Conservation (phyloP, 2,113 vertebrate species). For the Felis chaus region DNA sequence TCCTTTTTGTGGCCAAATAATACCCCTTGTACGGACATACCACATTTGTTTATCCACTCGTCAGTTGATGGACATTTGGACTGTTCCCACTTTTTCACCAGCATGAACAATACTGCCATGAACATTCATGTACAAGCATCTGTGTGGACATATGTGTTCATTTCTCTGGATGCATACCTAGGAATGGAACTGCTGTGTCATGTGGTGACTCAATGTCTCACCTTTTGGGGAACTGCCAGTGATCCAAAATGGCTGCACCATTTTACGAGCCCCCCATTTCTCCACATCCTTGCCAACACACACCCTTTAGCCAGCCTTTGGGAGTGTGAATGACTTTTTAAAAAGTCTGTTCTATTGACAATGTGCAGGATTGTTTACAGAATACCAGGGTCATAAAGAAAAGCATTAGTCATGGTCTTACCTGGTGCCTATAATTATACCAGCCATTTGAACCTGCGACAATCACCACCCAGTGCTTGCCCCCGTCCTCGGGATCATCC, state of each 20-base stretch:
- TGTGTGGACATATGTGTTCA: background rate
- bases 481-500: slow-evolving; percentile 83
- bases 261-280: background rate
- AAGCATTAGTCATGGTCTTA: background rate
- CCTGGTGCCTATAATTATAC: slow-evolving; percentile 99
- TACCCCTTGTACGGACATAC: fast-evolving
- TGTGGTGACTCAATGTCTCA: fast-evolving
- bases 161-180: background rate
- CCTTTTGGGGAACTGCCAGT: background rate
- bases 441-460: slow-evolving; percentile 95
- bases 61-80: background rate
- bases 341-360: background rate
- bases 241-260: background rate
- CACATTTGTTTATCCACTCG: no score
- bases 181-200: background rate
- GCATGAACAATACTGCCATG: background rate
- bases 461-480: slow-evolving; percentile 97
- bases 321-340: background rate
- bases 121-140: background rate
- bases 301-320: background rate
- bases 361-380: background rate
- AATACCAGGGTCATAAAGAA: background rate
- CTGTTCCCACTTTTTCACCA: no score
- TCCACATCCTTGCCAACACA: background rate
- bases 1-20: background rate